Evolutionary conservation across 2,888 invertebrate species (phyloP).

Genomic region (Drosophila putrida): DNA sequence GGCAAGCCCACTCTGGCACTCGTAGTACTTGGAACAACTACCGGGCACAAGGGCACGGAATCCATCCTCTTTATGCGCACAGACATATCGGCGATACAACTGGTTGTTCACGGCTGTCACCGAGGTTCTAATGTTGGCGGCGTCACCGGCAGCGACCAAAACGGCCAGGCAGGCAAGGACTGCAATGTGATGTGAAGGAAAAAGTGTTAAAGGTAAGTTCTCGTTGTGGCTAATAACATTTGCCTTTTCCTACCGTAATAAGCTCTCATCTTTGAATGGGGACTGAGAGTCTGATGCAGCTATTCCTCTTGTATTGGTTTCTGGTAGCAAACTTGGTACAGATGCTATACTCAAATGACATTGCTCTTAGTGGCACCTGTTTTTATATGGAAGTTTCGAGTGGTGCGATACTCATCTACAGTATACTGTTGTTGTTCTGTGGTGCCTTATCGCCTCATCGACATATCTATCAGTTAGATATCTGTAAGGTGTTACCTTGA

Average conservation of each 20-base stretch:
- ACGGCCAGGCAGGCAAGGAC: constrained; percentile 56
- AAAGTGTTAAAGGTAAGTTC: constrained; percentile 19
- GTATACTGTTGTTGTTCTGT: constrained; percentile 1
- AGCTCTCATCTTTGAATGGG: constrained; percentile 51
- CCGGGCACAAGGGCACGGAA: constrained; percentile 81
- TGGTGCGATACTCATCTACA: constrained; percentile 23
- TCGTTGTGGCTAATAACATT: background rate
- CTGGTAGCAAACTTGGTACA: constrained; percentile 32
- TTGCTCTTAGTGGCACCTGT: constrained; percentile 28
- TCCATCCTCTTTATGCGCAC: constrained; percentile 74
- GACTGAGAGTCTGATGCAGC: constrained; percentile 29
- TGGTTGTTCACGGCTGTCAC: constrained; percentile 61
- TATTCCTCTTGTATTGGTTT: constrained; percentile 32
- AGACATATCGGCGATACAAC: constrained; percentile 76
- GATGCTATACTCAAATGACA: constrained; percentile 57
- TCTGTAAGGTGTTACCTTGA: constrained; percentile 43
- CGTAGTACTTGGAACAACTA: constrained; percentile 81
- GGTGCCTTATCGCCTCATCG: constrained; percentile 49
- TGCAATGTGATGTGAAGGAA: constrained; percentile 13
- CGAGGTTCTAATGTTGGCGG: constrained; percentile 59
- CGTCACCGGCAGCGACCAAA: constrained; percentile 45
- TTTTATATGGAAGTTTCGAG: constrained; percentile 59
- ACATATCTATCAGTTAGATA: constrained; percentile 19
- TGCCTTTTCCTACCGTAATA: constrained; percentile 49
- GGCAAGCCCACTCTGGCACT: constrained; percentile 72